These are phyloP conservation scores for Aquatica leii DNA, from an alignment of 2,888 invertebrate genomes.

Conservation along the genomic window DNA sequence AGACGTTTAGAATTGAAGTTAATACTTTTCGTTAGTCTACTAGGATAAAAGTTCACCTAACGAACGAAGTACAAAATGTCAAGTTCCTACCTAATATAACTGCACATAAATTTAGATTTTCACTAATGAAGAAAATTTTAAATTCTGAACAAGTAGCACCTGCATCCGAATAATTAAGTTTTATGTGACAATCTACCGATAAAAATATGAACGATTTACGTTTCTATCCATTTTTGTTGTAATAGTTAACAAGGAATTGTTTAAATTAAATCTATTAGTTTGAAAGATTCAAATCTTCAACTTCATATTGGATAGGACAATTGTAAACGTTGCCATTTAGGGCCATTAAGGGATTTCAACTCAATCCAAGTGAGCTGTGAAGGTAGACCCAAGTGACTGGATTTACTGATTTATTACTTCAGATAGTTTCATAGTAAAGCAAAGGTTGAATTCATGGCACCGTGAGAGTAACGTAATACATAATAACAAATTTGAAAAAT, in stretches of 20 bases:
- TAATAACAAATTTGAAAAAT: conserved; percentile 1
- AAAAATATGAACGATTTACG: background rate
- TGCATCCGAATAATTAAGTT: conserved; percentile 20
- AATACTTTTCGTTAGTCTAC: conserved; percentile 1
- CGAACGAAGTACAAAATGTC: conserved; percentile 23
- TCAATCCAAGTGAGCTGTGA: conserved; percentile 57
- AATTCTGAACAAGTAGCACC: conserved; percentile 21
- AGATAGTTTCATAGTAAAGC: conserved; percentile 31
- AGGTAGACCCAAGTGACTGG: conserved; percentile 51
- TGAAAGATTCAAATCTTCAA: conserved; percentile 45
- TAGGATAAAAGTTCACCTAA: conserved; percentile 14
- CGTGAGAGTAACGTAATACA: background rate
- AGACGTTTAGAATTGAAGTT: conserved; percentile 2
- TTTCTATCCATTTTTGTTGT: too few relatives aligned
- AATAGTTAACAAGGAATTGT: conserved; percentile 18
- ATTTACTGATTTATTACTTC: conserved; percentile 51
- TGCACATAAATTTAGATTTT: conserved; percentile 29
- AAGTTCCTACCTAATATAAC: conserved; percentile 24
- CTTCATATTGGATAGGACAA: conserved; percentile 50
- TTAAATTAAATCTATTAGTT: conserved; percentile 44
- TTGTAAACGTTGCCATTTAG: conserved; percentile 59
- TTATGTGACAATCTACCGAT: too few relatives aligned
- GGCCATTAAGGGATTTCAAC: conserved; percentile 60
- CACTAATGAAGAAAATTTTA: conserved; percentile 23
- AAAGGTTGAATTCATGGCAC: conserved; percentile 1